Conservation (phyloP, 2,113 vertebrate genomes). For the Pelodiscus sinensis region DNA sequence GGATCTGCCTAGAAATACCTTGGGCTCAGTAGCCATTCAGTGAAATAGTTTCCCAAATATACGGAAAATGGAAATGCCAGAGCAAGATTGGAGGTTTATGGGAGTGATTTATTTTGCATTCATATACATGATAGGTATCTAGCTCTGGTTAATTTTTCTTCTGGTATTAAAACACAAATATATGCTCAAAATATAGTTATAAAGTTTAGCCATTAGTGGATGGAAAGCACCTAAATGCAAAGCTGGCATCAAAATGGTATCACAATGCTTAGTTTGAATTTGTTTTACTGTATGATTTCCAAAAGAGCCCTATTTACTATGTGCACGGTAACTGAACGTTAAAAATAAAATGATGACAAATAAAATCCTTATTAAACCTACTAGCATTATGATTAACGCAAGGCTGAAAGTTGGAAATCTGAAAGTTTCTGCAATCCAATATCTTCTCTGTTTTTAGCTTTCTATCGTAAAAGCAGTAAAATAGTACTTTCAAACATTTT, state of each 20-base stretch:
- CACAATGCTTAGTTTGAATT: neutral
- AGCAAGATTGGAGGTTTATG: neutral
- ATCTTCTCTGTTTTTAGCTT: neutral
- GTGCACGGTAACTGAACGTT: neutral
- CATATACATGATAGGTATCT: accelerated
- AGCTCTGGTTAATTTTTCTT: neutral
- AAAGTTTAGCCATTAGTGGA: neutral
- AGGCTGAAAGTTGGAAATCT: neutral
- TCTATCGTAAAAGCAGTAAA: neutral
- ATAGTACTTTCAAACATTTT: neutral
- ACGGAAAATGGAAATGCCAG: neutral
- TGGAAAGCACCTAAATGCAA: neutral
- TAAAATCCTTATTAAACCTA: neutral
- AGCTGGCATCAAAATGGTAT: neutral
- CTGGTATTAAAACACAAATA: neutral
- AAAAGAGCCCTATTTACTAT: neutral
- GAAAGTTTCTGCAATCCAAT: neutral
- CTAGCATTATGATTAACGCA: neutral
- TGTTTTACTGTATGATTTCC: neutral
- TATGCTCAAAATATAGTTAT: neutral
- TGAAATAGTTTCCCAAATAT: neutral
- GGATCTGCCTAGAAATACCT: accelerated
- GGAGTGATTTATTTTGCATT: accelerated
- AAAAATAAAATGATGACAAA: neutral
- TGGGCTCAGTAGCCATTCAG: accelerated